Evolutionary conservation across 2,113 vertebrate species (phyloP).

Genomic region (Malaclemys terrapin): DNA sequence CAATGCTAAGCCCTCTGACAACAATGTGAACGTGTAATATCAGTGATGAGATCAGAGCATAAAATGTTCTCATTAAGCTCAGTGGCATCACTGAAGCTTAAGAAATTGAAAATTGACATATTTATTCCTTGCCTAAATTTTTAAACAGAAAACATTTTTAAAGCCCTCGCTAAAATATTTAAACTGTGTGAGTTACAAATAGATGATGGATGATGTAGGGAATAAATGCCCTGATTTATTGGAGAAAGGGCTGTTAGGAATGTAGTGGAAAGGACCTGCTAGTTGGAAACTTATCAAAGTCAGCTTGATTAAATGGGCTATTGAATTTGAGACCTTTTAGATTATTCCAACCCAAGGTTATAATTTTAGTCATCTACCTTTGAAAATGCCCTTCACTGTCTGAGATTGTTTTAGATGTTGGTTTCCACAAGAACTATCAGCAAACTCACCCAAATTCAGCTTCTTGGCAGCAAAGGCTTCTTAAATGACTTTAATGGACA

Average conservation of each 20-base stretch:
- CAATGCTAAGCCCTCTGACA: constrained; percentile 46
- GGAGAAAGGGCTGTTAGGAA: constrained; percentile 34
- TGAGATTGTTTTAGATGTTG: constrained; percentile 18
- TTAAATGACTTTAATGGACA: constrained; percentile 4
- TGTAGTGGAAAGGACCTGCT: not conserved
- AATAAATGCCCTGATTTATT: constrained; percentile 42
- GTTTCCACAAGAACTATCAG: constrained; percentile 38
- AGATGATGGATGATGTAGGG: not conserved
- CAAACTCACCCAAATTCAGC: constrained; percentile 14
- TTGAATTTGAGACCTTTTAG: constrained; percentile 11
- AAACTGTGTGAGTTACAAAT: constrained; percentile 48
- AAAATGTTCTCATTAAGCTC: constrained; percentile 19
- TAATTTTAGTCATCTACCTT: constrained; percentile 23
- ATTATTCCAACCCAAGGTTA: constrained; percentile 15
- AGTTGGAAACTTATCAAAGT: constrained; percentile 12
- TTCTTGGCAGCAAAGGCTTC: constrained; percentile 23
- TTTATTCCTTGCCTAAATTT: constrained; percentile 60
- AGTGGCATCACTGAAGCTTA: not conserved
- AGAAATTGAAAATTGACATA: constrained; percentile 37
- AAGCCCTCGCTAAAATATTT: constrained; percentile 62
- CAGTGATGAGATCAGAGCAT: constrained; percentile 11
- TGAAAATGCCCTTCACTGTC: not conserved
- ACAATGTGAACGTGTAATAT: not conserved
- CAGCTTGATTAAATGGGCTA: constrained; percentile 24
- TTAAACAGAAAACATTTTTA: constrained; percentile 50